These are phyloP conservation scores for Drosophila bipectinata DNA, from an alignment of 1,140 invertebrate species.

Conservation along the genomic window DNA sequence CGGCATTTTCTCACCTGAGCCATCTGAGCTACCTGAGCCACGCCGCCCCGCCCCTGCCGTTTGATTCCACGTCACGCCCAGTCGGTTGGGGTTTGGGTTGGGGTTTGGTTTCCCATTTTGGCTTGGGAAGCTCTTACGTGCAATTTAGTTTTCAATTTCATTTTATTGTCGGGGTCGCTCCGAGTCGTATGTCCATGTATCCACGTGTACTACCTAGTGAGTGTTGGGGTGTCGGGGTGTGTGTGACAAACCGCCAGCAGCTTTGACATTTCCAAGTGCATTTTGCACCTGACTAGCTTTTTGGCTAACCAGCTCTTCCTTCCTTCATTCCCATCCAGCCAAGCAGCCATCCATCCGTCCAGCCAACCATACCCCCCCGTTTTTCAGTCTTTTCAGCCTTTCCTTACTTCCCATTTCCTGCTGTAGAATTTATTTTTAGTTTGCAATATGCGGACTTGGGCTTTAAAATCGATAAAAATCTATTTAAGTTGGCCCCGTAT, in stretches of 20 bases:
- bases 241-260: slow-evolving; percentile 62
- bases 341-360: no score
- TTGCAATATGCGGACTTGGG: slow-evolving; percentile 57
- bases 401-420: slow-evolving; percentile 49
- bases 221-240: slow-evolving; percentile 21
- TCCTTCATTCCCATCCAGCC: not conserved
- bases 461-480: slow-evolving; percentile 81
- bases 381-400: not conserved
- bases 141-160: slow-evolving; percentile 78
- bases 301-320: slow-evolving; percentile 39
- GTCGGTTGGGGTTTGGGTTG: slow-evolving; percentile 24
- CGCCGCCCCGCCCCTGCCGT: slow-evolving; percentile 17
- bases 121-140: slow-evolving; percentile 52
- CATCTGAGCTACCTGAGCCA: not conserved
- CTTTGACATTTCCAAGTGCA: slow-evolving; percentile 78
- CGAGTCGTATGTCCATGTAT: slow-evolving; percentile 8
- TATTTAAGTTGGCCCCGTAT: slow-evolving; percentile 72
- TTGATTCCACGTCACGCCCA: slow-evolving; percentile 54
- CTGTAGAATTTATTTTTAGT: slow-evolving; percentile 73
- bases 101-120: slow-evolving; percentile 18
- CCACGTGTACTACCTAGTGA: slow-evolving; percentile 8
- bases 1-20: not conserved
- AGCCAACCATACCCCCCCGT: not conserved
- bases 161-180: slow-evolving; percentile 61
- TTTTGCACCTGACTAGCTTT: slow-evolving; percentile 68